Conservation (phyloP, 2,888 invertebrate genomes). For the Rosalia funebris region DNA sequence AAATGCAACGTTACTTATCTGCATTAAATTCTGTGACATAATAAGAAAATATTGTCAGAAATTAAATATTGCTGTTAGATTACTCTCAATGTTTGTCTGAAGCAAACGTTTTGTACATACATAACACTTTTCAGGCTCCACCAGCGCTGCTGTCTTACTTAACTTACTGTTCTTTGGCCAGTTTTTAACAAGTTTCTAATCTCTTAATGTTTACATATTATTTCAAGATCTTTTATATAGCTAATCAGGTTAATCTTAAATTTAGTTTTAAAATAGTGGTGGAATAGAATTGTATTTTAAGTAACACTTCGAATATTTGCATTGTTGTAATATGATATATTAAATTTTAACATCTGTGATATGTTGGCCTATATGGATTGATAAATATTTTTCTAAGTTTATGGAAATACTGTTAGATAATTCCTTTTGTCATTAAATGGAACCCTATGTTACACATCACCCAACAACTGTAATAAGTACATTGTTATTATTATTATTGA, state of each 20-base stretch:
- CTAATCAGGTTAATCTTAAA: no score
- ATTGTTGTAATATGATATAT: constrained; percentile 28
- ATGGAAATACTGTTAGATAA: constrained; percentile 25
- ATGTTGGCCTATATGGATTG: constrained; percentile 47
- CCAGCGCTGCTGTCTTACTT: no score
- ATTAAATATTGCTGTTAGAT: no score
- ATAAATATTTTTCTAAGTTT: constrained; percentile 35
- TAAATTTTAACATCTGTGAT: constrained; percentile 50
- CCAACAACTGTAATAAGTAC: constrained; percentile 2
- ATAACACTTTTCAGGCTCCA: no score
- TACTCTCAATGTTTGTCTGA: no score
- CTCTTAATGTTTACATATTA: constrained; percentile 26
- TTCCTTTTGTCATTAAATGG: constrained; percentile 27
- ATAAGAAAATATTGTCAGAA: no score
- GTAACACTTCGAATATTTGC: constrained; percentile 25
- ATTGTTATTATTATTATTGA: constrained; percentile 30
- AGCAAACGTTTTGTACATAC: no score
- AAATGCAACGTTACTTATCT: no score
- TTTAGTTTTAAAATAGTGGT: constrained; percentile 25
- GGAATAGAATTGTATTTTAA: constrained; percentile 29
- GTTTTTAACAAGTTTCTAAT: constrained; percentile 1
- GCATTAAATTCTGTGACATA: no score
- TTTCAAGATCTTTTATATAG: constrained; percentile 4
- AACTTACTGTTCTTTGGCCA: constrained; percentile 8
- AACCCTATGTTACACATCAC: constrained; percentile 29